Percentiles rank a stretch among this genome's conserved stretches.
Conservation (phyloP, 2,888 invertebrate genomes). For the Creontiades dilutus region DNA sequence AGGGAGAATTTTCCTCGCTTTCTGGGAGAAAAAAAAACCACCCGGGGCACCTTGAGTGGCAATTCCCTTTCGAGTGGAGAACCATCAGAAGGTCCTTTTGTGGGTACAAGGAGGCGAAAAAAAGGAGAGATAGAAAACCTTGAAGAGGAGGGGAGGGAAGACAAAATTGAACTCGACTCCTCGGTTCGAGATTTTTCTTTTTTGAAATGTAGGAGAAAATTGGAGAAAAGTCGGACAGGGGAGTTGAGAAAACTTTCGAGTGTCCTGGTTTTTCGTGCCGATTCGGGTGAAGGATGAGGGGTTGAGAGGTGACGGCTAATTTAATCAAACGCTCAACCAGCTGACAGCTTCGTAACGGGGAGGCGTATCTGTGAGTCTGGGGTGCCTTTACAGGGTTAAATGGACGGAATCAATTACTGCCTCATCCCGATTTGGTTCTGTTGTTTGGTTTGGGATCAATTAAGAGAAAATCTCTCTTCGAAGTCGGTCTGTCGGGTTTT, state of each 20-base stretch:
- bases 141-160: neutral
- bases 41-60: conserved; percentile 17
- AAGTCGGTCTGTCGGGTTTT: neutral
- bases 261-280: neutral
- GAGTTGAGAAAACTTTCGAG: neutral
- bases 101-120: neutral
- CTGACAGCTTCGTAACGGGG: conserved; percentile 10
- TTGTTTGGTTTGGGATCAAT: conserved; percentile 38
- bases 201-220: conserved; percentile 26
- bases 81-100: conserved; percentile 35
- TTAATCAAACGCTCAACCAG: conserved; percentile 27
- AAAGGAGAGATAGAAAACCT: conserved; percentile 2
- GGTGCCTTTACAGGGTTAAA: conserved; percentile 25
- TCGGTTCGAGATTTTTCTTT: too few species aligned
- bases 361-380: neutral
- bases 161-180: conserved; percentile 19
- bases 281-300: neutral
- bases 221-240: neutral
- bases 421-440: neutral
- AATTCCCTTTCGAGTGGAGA: conserved; percentile 37
- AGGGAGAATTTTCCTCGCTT: conserved; percentile 7
- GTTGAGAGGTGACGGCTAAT: conserved; percentile 19
- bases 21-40: neutral
- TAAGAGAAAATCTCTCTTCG: conserved; percentile 7
- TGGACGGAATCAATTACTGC: conserved; percentile 33